phyloP scores from a whole-genome alignment of 2,113 vertebrate genomes.

The Melanotaenia duboulayi region DNA sequence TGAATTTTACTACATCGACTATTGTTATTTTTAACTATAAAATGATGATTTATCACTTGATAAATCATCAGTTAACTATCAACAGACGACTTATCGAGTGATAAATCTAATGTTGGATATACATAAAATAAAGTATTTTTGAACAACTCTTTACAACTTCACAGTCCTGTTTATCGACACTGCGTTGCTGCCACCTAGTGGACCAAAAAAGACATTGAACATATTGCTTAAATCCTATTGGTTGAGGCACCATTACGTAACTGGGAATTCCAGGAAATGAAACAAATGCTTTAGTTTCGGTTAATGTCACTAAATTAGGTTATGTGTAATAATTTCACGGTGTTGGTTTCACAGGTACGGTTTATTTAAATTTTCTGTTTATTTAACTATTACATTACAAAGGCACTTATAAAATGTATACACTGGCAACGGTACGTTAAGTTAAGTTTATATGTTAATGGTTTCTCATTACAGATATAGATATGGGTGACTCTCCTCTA shows the following conservation, averaged over 20 bases:
- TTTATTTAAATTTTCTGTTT: neutral
- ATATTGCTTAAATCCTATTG: slow-evolving; percentile 30
- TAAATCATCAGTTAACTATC: too few relatives aligned
- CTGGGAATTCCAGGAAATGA: slow-evolving; percentile 40
- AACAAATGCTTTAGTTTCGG: neutral
- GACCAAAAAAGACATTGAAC: rapidly evolving
- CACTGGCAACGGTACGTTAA: neutral
- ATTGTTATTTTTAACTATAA: neutral
- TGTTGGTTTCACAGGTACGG: neutral
- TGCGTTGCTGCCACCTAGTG: slow-evolving; percentile 42
- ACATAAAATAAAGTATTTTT: too few relatives aligned
- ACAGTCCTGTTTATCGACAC: too few relatives aligned
- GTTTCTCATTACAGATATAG: slow-evolving; percentile 11
- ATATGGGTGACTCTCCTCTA: slow-evolving; percentile 76
- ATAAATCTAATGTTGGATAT: too few relatives aligned
- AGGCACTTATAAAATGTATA: neutral
- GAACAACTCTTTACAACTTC: too few relatives aligned
- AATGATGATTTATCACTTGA: neutral
- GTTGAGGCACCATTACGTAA: slow-evolving; percentile 33
- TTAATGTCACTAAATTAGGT: neutral
- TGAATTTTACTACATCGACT: neutral
- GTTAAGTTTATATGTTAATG: neutral
- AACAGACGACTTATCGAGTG: neutral
- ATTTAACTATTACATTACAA: neutral
- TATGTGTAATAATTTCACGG: neutral